Conservation (phyloP, 2,113 vertebrate genomes). For the Pollachius pollachius region DNA sequence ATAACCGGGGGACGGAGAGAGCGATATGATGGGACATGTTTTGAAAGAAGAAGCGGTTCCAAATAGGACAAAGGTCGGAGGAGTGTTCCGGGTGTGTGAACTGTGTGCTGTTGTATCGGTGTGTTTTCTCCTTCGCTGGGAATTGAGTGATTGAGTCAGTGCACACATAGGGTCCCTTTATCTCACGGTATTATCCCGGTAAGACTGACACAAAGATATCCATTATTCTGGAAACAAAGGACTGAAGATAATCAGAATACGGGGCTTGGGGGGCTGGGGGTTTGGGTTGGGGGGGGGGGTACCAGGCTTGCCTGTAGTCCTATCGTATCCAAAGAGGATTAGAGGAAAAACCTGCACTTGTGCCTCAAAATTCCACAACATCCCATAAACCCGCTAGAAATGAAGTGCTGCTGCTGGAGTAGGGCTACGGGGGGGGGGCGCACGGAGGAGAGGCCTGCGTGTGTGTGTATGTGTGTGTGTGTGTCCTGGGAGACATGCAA, state of each 20-base stretch:
- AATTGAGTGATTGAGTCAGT: not conserved
- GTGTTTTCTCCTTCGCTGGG: not conserved
- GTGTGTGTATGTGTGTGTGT: too few relatives aligned
- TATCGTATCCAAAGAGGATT: not conserved
- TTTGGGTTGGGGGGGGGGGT: too few relatives aligned
- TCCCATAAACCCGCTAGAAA: not conserved
- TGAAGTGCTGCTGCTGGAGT: not conserved
- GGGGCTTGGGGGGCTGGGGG: too few relatives aligned
- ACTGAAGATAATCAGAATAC: not conserved
- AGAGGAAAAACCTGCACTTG: not conserved
- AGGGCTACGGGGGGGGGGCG: too few relatives aligned
- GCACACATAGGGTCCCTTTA: not conserved
- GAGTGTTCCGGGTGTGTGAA: slow-evolving; percentile 8
- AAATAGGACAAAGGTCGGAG: slow-evolving; percentile 35
- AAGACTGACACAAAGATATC: slow-evolving; percentile 11
- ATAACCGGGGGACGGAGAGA: too few relatives aligned
- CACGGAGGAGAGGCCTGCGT: too few relatives aligned
- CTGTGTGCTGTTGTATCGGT: not conserved
- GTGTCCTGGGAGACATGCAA: not conserved
- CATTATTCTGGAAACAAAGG: slow-evolving; percentile 10
- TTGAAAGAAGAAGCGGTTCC: not conserved
- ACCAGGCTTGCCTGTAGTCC: too few relatives aligned
- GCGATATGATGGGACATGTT: not conserved
- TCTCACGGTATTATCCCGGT: slow-evolving; percentile 3
- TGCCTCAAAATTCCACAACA: not conserved